Evolutionary conservation across 2,888 invertebrate species (phyloP).

Genomic region (Oxycera nigricornis): DNA sequence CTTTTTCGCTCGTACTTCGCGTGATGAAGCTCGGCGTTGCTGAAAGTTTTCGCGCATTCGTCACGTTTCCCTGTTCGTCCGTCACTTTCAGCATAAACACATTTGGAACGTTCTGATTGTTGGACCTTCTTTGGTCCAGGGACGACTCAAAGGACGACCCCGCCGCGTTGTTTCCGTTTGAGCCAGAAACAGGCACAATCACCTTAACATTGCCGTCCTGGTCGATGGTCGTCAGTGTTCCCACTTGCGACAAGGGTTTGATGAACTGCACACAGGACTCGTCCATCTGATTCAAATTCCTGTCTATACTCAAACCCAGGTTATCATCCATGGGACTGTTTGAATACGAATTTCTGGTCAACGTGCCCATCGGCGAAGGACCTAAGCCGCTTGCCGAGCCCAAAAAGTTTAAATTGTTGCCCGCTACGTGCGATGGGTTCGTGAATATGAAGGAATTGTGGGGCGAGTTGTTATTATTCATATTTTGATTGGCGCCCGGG

Average conservation of each 20-base stretch:
- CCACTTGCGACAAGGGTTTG: constrained; percentile 72
- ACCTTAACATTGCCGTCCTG: constrained; percentile 69
- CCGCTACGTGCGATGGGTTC: constrained; percentile 57
- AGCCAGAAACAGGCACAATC: constrained; percentile 67
- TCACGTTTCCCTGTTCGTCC: constrained; percentile 63
- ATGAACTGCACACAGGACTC: constrained; percentile 67
- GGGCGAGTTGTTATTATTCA: constrained; percentile 55
- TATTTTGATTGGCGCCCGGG: constrained; percentile 31
- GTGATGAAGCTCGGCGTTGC: constrained; percentile 73
- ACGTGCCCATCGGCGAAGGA: constrained; percentile 59
- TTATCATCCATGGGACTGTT: constrained; percentile 56
- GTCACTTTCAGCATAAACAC: constrained; percentile 68
- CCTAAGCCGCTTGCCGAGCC: constrained; percentile 54
- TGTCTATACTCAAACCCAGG: constrained; percentile 57
- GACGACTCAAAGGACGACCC: constrained; percentile 55
- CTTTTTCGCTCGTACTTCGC: constrained; percentile 84
- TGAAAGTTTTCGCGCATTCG: constrained; percentile 61
- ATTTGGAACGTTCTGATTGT: constrained; percentile 52
- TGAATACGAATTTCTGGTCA: constrained; percentile 58
- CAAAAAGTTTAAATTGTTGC: constrained; percentile 57
- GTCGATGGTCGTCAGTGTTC: constrained; percentile 69
- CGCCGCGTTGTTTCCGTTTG: constrained; percentile 50
- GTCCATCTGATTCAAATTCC: constrained; percentile 64
- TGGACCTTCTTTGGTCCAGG: constrained; percentile 44
- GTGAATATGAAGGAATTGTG: constrained; percentile 60